Evolutionary conservation across 2,888 invertebrate genomes (phyloP), one percentile per base, ranked within the genome.

Genomic region (Ellobium chinense): DNA sequence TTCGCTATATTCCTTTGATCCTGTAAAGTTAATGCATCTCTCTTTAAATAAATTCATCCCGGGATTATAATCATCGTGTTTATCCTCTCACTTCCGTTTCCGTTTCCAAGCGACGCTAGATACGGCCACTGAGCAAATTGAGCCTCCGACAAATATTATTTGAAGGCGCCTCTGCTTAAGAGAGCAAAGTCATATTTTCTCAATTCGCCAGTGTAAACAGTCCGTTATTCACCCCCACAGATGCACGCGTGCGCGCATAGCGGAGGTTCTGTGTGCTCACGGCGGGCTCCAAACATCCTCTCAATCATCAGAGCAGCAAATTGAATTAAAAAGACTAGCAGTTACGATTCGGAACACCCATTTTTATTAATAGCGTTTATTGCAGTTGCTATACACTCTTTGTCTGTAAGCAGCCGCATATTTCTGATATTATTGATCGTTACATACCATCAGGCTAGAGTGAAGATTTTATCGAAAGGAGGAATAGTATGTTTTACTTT

Each of bases 111-210:
- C 60, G 54, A n/a, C 12, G 58, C 36, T 72, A 60, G 37, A 37
- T 39, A 54, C n/a, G 74, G 29, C 63, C 74, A 63, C 58, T 37
- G 29, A 31, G 63, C 63, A 74, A 74, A 74, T 74, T 74, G 46
- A 74, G 74, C 63, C 63, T 74, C 73, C 63, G 63, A 1, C 9
- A 31, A 27, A 37, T 63, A n/a, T n/a, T 74, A 24, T 37, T 63
- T 60, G 29, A 39, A 74, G 74, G 27, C 74, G 7, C 31, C 62
- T 74, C 46, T 74, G 74, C 24, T 39, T 27, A n/a, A n/a, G 54
- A 74, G n/a, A 39, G 74, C 39, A 34, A 62, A 62, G 63, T 24
- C 63, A 27, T 74, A 63, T 74, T 74, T 74, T 46, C 74, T n/a
- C 46, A 63, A 27, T 29, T 21, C 34, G 62, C 29, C 74, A 27